These are phyloP conservation scores for Paguma larvata DNA, from an alignment of 2,797 vertebrate species.

Conservation along the genomic window DNA sequence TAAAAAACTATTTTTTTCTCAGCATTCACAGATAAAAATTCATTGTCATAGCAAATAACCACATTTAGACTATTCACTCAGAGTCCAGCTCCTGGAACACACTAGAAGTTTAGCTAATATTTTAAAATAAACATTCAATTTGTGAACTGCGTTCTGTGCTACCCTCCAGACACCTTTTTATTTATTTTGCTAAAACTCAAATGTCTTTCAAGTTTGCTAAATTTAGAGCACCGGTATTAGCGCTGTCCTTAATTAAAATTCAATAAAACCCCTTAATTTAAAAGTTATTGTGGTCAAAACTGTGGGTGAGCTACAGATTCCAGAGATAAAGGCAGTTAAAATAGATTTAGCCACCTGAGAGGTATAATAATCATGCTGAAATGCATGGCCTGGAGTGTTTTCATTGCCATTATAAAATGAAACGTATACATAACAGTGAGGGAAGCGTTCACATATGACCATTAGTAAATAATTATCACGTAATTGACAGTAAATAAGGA, in stretches of 20 bases:
- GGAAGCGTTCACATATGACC: constrained; percentile 85
- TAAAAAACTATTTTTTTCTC: neutral
- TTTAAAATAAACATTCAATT: constrained; percentile 9
- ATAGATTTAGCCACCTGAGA: constrained; percentile 88
- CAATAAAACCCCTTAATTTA: constrained; percentile 84
- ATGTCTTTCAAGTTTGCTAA: constrained; percentile 71
- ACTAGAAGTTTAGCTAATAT: neutral
- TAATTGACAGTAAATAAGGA: constrained; percentile 86
- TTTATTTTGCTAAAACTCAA: constrained; percentile 63
- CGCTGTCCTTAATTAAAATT: constrained; percentile 87
- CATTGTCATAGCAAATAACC: neutral
- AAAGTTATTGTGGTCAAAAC: constrained; percentile 83
- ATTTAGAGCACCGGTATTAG: constrained; percentile 78
- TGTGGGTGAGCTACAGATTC: constrained; percentile 86
- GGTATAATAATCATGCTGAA: constrained; percentile 87
- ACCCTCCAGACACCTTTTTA: neutral
- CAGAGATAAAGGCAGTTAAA: constrained; percentile 87
- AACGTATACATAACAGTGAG: constrained; percentile 87
- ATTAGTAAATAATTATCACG: constrained; percentile 88
- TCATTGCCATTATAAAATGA: constrained; percentile 87
- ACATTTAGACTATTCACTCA: neutral
- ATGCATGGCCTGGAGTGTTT: constrained; percentile 86
- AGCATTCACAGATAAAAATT: neutral
- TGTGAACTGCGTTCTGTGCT: neutral
- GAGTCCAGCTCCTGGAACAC: neutral